Evolutionary conservation across 2,888 invertebrate species (phyloP).

Genomic region (Melanostoma scalare): DNA sequence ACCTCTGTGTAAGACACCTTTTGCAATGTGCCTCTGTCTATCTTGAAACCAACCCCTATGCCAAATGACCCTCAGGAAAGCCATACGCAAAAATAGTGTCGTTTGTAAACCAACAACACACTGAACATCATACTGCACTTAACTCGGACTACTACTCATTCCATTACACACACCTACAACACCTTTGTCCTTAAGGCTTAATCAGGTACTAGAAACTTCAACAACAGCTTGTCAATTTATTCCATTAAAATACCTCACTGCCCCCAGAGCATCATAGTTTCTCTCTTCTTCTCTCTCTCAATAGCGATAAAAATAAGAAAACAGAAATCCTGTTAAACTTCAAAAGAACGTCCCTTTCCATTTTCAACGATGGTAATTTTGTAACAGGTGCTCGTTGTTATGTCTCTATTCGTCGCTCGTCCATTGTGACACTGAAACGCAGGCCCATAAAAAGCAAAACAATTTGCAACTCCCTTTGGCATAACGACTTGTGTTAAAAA

Average conservation of each 20-base stretch:
- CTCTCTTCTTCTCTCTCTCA: neutral
- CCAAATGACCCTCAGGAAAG: too few species aligned
- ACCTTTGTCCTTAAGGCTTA: constrained; percentile 25
- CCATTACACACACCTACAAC: neutral
- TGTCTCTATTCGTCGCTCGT: constrained; percentile 35
- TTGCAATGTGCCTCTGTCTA: too few species aligned
- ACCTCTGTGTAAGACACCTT: too few species aligned
- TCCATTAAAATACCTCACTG: constrained; percentile 62
- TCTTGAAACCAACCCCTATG: too few species aligned
- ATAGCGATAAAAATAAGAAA: constrained; percentile 2
- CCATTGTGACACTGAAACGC: constrained; percentile 5
- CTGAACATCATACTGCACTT: constrained; percentile 68
- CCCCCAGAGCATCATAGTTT: constrained; percentile 61
- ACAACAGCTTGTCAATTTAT: constrained; percentile 72
- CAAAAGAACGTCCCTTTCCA: constrained; percentile 47
- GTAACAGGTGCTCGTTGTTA: constrained; percentile 70
- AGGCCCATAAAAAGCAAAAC: constrained; percentile 46
- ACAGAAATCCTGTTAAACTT: constrained; percentile 49
- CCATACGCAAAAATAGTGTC: too few species aligned
- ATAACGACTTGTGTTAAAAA: constrained; percentile 62
- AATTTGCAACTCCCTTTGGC: constrained; percentile 63
- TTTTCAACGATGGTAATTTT: constrained; percentile 17
- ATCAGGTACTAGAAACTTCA: constrained; percentile 34
- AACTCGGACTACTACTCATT: constrained; percentile 37
- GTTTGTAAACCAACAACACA: constrained; percentile 27